Conservation (phyloP, 2,113 vertebrate genomes). For the Petrocephalus microphthalmus region DNA sequence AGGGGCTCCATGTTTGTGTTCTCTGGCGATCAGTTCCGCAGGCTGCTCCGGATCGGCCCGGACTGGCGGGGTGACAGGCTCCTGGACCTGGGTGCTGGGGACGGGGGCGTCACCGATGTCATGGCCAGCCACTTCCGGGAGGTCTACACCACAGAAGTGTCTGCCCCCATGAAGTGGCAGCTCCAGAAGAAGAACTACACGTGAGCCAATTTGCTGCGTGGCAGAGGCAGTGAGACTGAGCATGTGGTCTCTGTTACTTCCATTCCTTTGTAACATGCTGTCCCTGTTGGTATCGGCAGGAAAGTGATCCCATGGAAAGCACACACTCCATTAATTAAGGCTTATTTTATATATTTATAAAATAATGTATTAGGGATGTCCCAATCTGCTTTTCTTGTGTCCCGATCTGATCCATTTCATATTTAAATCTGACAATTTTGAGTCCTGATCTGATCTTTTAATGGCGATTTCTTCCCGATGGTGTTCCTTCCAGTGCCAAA, state of each 20-base stretch:
- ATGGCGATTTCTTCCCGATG: neutral
- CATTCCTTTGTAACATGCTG: neutral
- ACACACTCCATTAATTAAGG: neutral
- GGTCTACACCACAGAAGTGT: conserved; percentile 89
- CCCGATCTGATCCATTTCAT: neutral
- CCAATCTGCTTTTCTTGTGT: neutral
- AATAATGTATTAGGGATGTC: neutral
- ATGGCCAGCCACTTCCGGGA: conserved; percentile 89
- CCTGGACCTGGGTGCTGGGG: conserved; percentile 92
- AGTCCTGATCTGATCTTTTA: neutral
- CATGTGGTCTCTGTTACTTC: neutral
- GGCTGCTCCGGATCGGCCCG: conserved; percentile 73
- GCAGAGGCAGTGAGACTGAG: neutral
- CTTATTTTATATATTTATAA: neutral
- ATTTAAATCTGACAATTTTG: neutral
- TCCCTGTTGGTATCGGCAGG: neutral
- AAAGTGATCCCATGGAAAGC: neutral
- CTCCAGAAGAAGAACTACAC: conserved; percentile 90
- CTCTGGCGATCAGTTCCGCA: conserved; percentile 83
- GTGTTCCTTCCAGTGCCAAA: neutral
- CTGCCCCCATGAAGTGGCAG: conserved; percentile 93
- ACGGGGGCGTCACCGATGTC: conserved; percentile 88
- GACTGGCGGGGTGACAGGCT: conserved; percentile 84
- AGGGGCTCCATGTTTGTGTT: conserved; percentile 98
- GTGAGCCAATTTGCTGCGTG: conserved; percentile 47